Conservation (phyloP, 2,888 invertebrate genomes). For the Tipula helvola region DNA sequence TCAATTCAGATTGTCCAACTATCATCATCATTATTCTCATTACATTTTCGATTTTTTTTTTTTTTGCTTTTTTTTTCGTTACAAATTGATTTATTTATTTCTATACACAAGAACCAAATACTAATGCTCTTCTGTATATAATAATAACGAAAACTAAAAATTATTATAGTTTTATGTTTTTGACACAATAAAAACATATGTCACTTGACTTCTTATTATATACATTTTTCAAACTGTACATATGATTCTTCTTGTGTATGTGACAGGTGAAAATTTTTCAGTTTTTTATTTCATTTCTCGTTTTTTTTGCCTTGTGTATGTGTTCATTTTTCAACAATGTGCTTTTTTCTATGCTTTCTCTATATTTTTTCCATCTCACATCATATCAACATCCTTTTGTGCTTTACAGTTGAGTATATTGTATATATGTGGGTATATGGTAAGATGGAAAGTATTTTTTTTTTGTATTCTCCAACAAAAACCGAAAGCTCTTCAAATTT, state of each 20-base stretch:
- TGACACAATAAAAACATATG: not conserved
- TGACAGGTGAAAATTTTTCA: conserved; percentile 4
- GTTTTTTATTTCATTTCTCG: not conserved
- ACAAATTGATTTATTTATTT: not conserved
- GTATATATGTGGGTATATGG: not conserved
- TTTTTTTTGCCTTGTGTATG: not conserved
- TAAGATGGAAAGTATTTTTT: not conserved
- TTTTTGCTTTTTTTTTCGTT: not conserved
- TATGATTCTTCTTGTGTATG: not conserved
- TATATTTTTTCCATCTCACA: not conserved
- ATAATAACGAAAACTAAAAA: not conserved
- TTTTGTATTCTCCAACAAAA: not conserved
- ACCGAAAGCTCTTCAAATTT: not conserved
- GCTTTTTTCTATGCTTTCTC: not conserved
- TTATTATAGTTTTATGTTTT: not conserved
- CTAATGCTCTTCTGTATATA: not conserved
- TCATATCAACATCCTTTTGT: not conserved
- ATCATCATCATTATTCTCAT: conserved; percentile 4
- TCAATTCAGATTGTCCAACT: not conserved
- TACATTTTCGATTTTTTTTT: not conserved
- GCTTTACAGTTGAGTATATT: not conserved
- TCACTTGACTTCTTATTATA: not conserved
- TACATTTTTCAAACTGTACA: not conserved
- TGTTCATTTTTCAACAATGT: not conserved
- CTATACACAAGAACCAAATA: not conserved